Base-by-base conservation (phyloP, 1,140 invertebrate species). In the Medauroidea extradentata region DNA sequence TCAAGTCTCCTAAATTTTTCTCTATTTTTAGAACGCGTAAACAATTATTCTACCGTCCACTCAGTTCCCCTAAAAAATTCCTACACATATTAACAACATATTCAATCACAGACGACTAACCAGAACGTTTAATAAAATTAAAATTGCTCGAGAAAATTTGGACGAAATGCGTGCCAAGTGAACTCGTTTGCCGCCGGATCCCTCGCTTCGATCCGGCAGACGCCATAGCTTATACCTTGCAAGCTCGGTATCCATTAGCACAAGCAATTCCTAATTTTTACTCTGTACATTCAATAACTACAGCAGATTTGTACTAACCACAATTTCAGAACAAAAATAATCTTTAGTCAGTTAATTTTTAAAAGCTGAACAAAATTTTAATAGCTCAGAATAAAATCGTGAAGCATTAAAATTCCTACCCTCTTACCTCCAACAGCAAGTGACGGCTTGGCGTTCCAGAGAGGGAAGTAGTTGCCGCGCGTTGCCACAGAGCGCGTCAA, bases 11-110 rank as follows among this genome's bases (percentile, higher is more conserved):
- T 54, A 53, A 58, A 57, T 57, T 57, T 62, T 62, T 62, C 53
- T 51, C 60, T 62, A 62, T 62, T 62, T 58, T 43, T 62, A 62
- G 60, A 57, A 41, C 41, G 48, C n/a, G 18, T 50, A 18, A 61
- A 29, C 38, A 46, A 38, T 29, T 13, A 38, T 34, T 48, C 29
- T 24, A 24, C 21, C 21, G 19, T 11, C n/a, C 23, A 23, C 29
- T 23, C 27, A 57, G 29, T 38, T 21, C 25, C 13, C 43, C 42
- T 16, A 14, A 39, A 53, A 60, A 60, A 46, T 41, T 60, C 46
- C 54, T 19, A 24, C 43, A 54, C 48, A 48, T 43, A 25, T 27
- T 43, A 38, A 11, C n/a, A 9, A 52, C 25, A 24, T 38, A 44
- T 41, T 2, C 1, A 21, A 39, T 27, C 27, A 29, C 7, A n/a